phyloP scores from a whole-genome alignment of 2,888 invertebrate species.

The Clunio marinus region DNA sequence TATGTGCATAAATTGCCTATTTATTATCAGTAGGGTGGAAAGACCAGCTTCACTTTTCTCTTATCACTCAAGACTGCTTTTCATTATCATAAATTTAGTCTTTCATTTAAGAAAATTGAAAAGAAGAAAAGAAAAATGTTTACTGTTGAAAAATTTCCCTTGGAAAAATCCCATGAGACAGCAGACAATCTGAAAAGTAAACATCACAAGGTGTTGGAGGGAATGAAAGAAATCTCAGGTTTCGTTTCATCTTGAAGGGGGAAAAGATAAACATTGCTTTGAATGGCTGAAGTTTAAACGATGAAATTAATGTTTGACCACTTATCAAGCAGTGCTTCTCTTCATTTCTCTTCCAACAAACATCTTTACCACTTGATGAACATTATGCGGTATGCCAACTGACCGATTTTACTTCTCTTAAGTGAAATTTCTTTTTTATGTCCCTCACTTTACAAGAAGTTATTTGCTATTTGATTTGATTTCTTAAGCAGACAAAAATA shows the following conservation, averaged over 20 bases:
- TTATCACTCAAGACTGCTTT: slow-evolving; percentile 31
- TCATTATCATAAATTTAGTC: slow-evolving; percentile 29
- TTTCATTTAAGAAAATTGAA: slow-evolving; percentile 34
- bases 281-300: neutral
- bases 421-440: slow-evolving; percentile 10
- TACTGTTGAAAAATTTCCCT: neutral
- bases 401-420: neutral
- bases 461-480: neutral
- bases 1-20: slow-evolving; percentile 38
- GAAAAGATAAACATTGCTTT: slow-evolving; percentile 3
- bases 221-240: slow-evolving; percentile 5
- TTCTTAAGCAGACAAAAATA: neutral
- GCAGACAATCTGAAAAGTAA: neutral
- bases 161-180: neutral
- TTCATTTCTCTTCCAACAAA: neutral
- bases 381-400: neutral
- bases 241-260: neutral
- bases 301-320: slow-evolving; percentile 34
- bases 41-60: slow-evolving; percentile 15
- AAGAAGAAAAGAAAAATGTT: neutral
- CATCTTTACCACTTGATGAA: neutral
- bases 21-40: slow-evolving; percentile 28
- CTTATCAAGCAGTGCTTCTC: slow-evolving; percentile 9
- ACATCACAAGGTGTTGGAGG: neutral
- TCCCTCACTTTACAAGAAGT: neutral